Percentiles rank a stretch among this genome's conserved stretches.
Evolutionary conservation across 2,888 invertebrate genomes (phyloP).

Genomic region (Cepaea hortensis): DNA sequence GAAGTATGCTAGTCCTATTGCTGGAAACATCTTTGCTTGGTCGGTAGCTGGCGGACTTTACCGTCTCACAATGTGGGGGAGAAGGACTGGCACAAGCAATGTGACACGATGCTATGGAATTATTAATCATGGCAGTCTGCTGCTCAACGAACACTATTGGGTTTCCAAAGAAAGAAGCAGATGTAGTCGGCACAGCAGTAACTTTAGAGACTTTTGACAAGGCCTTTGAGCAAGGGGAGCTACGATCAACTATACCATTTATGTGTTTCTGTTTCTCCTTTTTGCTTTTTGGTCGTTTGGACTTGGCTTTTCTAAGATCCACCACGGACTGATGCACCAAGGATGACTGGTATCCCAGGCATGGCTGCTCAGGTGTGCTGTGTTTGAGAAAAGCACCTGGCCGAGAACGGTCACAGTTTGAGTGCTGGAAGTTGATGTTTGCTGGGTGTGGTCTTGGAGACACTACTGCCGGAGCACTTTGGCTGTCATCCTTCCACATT

Average conservation of each 20-base stretch:
- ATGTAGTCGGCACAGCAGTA: constrained; percentile 30
- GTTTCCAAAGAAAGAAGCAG: constrained; percentile 89
- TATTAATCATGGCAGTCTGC: constrained; percentile 86
- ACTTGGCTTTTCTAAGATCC: constrained; percentile 56
- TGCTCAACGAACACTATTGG: constrained; percentile 93
- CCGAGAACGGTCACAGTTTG: constrained; percentile 25
- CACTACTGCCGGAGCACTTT: neutral
- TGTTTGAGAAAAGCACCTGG: constrained; percentile 27
- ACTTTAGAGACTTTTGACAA: constrained; percentile 8
- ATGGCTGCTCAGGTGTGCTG: constrained; percentile 39
- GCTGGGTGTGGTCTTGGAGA: constrained; percentile 28
- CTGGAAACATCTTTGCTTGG: constrained; percentile 15
- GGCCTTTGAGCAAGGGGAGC: constrained; percentile 79
- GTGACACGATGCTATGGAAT: constrained; percentile 55
- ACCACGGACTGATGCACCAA: constrained; percentile 50
- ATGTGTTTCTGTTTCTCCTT: constrained; percentile 60
- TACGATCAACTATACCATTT: constrained; percentile 63
- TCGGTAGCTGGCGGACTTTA: neutral
- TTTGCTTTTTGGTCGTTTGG: constrained; percentile 58
- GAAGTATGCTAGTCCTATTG: neutral
- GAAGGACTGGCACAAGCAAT: constrained; percentile 35
- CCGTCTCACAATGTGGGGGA: neutral
- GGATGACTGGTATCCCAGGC: constrained; percentile 12
- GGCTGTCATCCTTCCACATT: constrained; percentile 13
- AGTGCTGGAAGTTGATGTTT: constrained; percentile 22